Evolutionary conservation across 2,797 vertebrate species (phyloP).

Genomic region (Clarias laeviceps): DNA sequence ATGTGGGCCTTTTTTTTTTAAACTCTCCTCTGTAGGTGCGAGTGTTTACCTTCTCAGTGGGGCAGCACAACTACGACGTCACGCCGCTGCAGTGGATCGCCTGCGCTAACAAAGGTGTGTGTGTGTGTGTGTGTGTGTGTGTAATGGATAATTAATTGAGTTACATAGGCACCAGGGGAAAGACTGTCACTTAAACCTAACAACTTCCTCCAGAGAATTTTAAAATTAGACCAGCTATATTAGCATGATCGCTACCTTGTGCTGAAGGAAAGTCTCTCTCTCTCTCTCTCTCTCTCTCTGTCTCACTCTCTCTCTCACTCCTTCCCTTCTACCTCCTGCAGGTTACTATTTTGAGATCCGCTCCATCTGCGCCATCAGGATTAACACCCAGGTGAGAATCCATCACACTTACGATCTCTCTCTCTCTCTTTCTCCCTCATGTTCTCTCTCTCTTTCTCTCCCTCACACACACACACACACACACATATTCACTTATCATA

Average conservation of each 20-base stretch:
- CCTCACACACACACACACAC: constrained; percentile 10
- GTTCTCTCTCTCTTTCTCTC: not conserved
- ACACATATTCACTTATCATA: not conserved
- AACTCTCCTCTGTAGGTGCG: constrained; percentile 80
- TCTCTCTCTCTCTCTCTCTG: constrained; percentile 49
- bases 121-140: constrained; percentile 66
- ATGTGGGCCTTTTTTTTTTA: not conserved
- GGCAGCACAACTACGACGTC: constrained; percentile 98
- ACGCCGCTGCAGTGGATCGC: constrained; percentile 98
- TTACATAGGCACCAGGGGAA: not conserved
- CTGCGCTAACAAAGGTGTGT: constrained; percentile 95
- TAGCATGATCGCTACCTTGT: not conserved
- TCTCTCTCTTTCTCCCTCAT: not conserved
- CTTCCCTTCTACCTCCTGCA: constrained; percentile 62
- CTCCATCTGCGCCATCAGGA: constrained; percentile 97
- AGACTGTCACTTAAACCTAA: not conserved
- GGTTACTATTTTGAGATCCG: constrained; percentile 99
- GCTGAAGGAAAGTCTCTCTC: constrained; percentile 22
- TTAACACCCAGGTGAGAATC: constrained; percentile 96
- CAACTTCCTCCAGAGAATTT: not conserved
- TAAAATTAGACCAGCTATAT: constrained; percentile 15
- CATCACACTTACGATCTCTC: constrained; percentile 46
- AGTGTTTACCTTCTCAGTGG: constrained; percentile 97
- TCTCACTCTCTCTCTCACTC: constrained; percentile 21
- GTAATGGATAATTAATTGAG: constrained; percentile 1